Base-by-base conservation (phyloP, 2,888 invertebrate genomes). In the Parthenolecanium corni region DNA sequence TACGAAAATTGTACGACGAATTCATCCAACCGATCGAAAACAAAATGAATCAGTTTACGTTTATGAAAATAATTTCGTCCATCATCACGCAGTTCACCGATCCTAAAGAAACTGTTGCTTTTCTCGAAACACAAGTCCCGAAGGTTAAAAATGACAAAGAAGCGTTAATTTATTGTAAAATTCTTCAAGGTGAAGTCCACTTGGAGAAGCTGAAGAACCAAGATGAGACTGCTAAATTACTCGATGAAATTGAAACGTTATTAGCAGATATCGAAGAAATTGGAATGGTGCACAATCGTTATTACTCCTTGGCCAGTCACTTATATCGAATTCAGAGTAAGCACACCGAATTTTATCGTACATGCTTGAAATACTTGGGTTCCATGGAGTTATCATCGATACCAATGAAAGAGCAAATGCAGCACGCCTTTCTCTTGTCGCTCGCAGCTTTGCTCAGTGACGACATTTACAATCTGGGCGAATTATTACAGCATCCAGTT, bases 381-480 rank as follows among this genome's bases (percentile, higher is more conserved):
- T 86, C 86, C 71, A 82, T 82, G 52, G 84, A 87, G 5, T 71
- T 89, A 40, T 78, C 79, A 18, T 81, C 82, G 9, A 77, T 88
- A 67, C 78, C 80, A 1, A 76, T 77, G 54, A 80, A 81, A 66
- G 80, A 83, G 57, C 82, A 85, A 75, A 79, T 82, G 62, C 81
- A 84, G 61, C 85, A 89, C 69, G 97, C 97, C 0, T 89, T 92
- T 72, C 84, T 93, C 69, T 79, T 99, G 3, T 91, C 94, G 0
- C 76, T 98, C 6, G 97, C 98, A 1, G 97, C 95, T 0, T 80
- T 98, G 24, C 77, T 97, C 1, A 97, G 95, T 0, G 89, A 93
- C 70, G 89, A 88, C 21, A 90, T 99, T 20, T 98, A 96, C 74
- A 98, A 98, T 73, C 83, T 98, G 69, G 97, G 95, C 0, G 98